A percentile compares a stretch with the other conserved stretches of the same genome.
These are phyloP conservation scores for Eupeodes corollae DNA, from an alignment of 1,140 invertebrate genomes.

Conservation along the genomic window DNA sequence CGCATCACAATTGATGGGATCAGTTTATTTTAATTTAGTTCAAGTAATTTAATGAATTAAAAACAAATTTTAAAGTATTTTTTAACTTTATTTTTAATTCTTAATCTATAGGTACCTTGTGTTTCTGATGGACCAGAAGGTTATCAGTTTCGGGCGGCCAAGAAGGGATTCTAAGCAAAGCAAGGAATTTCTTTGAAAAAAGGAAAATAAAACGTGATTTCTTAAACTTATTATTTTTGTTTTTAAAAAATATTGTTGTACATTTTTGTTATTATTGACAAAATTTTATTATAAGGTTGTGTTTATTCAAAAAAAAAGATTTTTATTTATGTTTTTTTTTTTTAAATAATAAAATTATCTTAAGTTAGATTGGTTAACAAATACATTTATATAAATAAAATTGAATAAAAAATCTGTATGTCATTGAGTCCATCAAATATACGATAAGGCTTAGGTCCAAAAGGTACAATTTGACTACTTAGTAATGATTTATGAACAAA, in stretches of 20 bases:
- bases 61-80: not conserved
- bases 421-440: no score
- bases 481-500: no score
- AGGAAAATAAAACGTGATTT: not conserved
- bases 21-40: slow-evolving; percentile 78
- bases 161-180: slow-evolving; percentile 27
- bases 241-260: not conserved
- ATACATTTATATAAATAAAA: no score
- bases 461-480: no score
- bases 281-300: not conserved
- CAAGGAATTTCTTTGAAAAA: not conserved
- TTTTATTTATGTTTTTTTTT: no score
- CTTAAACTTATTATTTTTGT: not conserved
- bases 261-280: slow-evolving; percentile 1
- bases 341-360: no score
- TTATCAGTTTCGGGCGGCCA: slow-evolving; percentile 30
- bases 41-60: slow-evolving; percentile 35
- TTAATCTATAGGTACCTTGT: slow-evolving; percentile 54
- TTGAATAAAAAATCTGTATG: no score
- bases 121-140: slow-evolving; percentile 45
- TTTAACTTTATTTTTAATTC: not conserved
- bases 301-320: no score
- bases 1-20: slow-evolving; percentile 66
- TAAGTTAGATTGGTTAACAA: no score
- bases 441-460: no score